These are phyloP conservation scores for Musca domestica DNA, from an alignment of 1,140 invertebrate species.

Conservation along the genomic window DNA sequence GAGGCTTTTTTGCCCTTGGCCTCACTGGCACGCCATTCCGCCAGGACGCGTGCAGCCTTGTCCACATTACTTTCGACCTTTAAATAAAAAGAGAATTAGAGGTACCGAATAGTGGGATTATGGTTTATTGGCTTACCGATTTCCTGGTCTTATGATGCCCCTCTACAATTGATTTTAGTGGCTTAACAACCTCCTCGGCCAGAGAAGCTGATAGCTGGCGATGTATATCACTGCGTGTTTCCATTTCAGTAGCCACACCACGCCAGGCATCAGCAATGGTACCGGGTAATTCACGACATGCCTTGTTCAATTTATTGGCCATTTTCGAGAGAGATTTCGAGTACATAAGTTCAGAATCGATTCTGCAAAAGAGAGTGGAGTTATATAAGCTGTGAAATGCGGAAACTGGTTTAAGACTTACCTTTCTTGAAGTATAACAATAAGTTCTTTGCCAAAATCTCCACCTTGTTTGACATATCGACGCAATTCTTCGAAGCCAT, in stretches of 20 bases:
- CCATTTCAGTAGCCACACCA: constrained; percentile 85
- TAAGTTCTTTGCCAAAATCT: constrained; percentile 90
- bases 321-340: constrained; percentile 87
- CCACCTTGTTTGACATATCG: constrained; percentile 90
- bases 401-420: constrained; percentile 50
- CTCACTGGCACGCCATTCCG: constrained; percentile 82
- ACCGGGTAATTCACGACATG: constrained; percentile 74
- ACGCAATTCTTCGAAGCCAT: constrained; percentile 89
- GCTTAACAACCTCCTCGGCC: constrained; percentile 85
- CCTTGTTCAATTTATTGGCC: constrained; percentile 79
- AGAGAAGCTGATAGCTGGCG: constrained; percentile 75
- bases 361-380: constrained; percentile 58
- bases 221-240: constrained; percentile 84
- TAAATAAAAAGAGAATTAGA: constrained; percentile 8
- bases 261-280: constrained; percentile 87
- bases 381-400: background rate
- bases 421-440: constrained; percentile 87
- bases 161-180: constrained; percentile 70
- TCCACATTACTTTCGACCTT: constrained; percentile 80
- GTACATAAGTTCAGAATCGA: constrained; percentile 85
- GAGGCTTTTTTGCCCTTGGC: constrained; percentile 83
- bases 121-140: constrained; percentile 57
- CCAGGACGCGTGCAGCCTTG: constrained; percentile 76
- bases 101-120: background rate
- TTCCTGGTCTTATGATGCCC: constrained; percentile 75